Percentiles rank a stretch among this genome's conserved stretches.
Evolutionary conservation across 2,113 vertebrate species (phyloP).

Genomic region (Damaliscus lunatus): DNA sequence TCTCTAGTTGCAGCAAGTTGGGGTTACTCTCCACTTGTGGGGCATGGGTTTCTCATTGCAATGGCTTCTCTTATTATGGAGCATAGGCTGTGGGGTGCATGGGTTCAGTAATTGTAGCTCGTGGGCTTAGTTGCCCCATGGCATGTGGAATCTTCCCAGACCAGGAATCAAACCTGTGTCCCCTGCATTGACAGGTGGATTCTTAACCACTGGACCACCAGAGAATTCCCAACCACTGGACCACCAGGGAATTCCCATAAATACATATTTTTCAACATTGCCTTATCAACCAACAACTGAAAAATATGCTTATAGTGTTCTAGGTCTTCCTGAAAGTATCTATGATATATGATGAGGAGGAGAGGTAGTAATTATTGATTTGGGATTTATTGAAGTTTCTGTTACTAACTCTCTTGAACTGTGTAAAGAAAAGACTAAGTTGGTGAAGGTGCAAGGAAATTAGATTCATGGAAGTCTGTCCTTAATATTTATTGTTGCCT

Average conservation of each 20-base stretch:
- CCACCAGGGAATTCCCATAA: neutral
- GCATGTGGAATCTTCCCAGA: neutral
- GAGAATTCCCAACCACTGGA: neutral
- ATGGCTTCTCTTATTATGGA: neutral
- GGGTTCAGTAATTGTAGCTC: neutral
- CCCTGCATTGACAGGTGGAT: neutral
- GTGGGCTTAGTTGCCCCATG: neutral
- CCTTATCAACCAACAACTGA: neutral
- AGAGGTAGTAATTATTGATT: neutral
- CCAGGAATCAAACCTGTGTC: neutral
- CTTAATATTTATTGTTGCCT: conserved; percentile 27
- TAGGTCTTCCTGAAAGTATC: neutral
- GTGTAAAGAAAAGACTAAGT: conserved; percentile 6
- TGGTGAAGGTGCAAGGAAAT: neutral
- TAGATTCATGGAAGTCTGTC: neutral
- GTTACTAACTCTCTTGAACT: neutral
- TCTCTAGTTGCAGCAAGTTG: neutral
- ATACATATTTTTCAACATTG: neutral
- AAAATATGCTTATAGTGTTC: neutral
- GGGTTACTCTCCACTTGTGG: neutral
- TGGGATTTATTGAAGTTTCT: neutral
- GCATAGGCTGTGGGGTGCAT: neutral
- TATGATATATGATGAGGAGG: neutral
- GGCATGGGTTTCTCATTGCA: neutral
- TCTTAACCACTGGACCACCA: neutral